Evolutionary conservation across 2,113 vertebrate genomes (phyloP), one percentile per base, ranked within the genome.

Genomic region (Butorides virescens): DNA sequence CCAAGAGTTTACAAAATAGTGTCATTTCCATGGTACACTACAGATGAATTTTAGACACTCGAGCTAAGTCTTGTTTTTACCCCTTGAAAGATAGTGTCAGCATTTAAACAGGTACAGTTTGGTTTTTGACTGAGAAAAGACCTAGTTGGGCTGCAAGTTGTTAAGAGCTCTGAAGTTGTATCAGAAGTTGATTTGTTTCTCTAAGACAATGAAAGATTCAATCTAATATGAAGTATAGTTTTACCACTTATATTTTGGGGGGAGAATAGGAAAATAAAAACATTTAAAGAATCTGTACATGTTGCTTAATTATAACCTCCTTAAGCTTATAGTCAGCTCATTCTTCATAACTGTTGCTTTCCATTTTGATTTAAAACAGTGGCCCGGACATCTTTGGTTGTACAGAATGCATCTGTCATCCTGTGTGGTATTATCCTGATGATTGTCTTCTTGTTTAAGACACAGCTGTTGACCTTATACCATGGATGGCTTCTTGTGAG

Each of bases 401-500:
- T 99, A 88, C 99, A 99, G 98, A 99, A 99, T 94, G 98, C 98
- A 81, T 99, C 99, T 1, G 99, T 99, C 95, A 99, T 99, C 92
- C 39, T 98, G 49, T 99, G 99, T 56, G 99, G 99, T 46, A 76
- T 99, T 91, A 99, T 99, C 88, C 98, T 99, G 96, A 99, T 99
- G 99, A 93, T 99, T 82, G 98, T 99, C 96, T 99, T 99, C 98
- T 95, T 99, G 75, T 99, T 98, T 97, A 99, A 99, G 98, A 96
- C 97, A 2, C 98, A 99, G 70, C 99, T 99, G 25, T 93, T 97
- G 75, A 98, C 95, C 74, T 97, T 99, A 71, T 99, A 99, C 98
- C 98, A 99, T 12, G 99, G 99, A 97, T 99, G 99, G 99, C 97
- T 99, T 95, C 99, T 99, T 97, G 99, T 99, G 98, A 99, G 99